phyloP scores from a whole-genome alignment of 2,797 vertebrate species.

The Coluber constrictor region DNA sequence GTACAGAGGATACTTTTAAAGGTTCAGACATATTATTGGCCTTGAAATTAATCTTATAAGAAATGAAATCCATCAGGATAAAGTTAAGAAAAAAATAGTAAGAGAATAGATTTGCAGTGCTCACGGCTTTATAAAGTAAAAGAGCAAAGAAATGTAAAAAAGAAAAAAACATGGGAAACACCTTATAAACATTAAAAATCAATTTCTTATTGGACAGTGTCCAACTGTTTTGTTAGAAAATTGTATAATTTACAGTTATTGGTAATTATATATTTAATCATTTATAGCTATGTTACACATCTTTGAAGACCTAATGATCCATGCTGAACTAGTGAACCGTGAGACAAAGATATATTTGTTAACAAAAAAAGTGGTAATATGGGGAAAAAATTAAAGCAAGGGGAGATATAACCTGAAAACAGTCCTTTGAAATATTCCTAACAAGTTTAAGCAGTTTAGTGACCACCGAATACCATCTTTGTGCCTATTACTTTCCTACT shows the following conservation, averaged over 20 bases:
- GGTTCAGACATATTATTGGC: background rate
- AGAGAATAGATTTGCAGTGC: background rate
- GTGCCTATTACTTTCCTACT: background rate
- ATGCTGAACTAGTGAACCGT: background rate
- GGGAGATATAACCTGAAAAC: background rate
- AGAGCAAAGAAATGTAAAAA: background rate
- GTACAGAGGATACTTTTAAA: background rate
- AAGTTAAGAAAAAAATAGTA: background rate
- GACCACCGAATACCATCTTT: background rate
- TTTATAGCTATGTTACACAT: background rate
- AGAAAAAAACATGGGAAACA: background rate
- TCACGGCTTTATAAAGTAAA: background rate
- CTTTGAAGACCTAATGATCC: background rate
- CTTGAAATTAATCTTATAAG: background rate
- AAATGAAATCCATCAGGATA: background rate
- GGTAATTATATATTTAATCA: background rate
- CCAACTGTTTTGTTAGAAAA: background rate
- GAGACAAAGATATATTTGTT: conserved; percentile 2
- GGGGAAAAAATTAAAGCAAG: background rate
- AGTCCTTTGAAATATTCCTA: background rate
- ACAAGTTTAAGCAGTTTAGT: background rate
- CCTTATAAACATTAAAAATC: background rate
- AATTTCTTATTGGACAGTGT: background rate
- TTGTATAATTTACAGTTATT: background rate
- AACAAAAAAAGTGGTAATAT: conserved; percentile 1